Evolutionary conservation across 2,113 vertebrate species (phyloP), one percentile per base, ranked within the genome.

Genomic region (Malurus alboscapulatus): DNA sequence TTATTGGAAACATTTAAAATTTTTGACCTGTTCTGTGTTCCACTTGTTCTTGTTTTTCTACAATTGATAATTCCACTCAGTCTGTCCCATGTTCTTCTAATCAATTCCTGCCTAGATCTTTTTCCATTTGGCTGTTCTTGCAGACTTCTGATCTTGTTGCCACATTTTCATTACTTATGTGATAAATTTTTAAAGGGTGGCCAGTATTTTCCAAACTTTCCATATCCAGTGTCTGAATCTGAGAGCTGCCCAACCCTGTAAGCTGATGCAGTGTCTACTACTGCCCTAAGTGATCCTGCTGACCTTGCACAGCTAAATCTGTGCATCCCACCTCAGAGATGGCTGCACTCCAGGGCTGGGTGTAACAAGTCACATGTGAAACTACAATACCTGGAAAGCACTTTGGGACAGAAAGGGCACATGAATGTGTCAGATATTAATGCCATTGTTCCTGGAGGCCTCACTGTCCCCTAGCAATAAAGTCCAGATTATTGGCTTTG

Each of bases 11-110:
- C 18, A 1, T 89, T 92, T 92, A 22, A 85, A 86, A 40, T 58
- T 68, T 94, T 91, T 93, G 81, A 93, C 66, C 84, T 92, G 34
- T 81, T 87, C 86, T 87, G 2, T 71, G 77, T 94, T 92, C 66
- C 38, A 68, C 81, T 90, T 87, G 48, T 87, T 89, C 26, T 61
- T 84, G 42, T 88, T 87, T 96, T 93, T 78, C 71, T 79, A 51
- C 58, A 84, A 61, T 50, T 95, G 88, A 47, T 89, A 92, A 82
- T 91, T 92, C 84, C 53, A 68, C 79, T 80, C 63, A 54, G 54
- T 79, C 91, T 86, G 63, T 84, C 59, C 62, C 51, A 55, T 74
- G 38, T 36, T 87, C 61, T 90, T 92, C 73, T 75, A 78, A 90
- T 88, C 62, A 59, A 2, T 76, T 88, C 81, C 20, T 71, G 61